phyloP scores from a whole-genome alignment of 1,140 invertebrate genomes.

The Nasonia longicornis region DNA sequence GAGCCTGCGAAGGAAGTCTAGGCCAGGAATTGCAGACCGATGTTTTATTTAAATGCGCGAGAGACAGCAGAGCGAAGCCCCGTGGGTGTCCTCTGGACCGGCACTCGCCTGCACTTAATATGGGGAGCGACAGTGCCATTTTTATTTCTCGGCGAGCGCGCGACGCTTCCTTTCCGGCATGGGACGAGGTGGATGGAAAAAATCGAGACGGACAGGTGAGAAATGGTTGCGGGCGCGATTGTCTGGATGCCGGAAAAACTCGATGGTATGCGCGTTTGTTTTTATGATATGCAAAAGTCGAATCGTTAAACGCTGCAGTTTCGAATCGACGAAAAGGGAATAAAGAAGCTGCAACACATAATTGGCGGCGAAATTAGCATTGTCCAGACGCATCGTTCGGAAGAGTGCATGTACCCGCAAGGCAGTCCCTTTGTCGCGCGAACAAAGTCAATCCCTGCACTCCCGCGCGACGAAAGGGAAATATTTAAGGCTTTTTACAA shows the following conservation, averaged over 20 bases:
- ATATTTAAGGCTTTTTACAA: conserved; percentile 25
- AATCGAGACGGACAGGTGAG: conserved; percentile 38
- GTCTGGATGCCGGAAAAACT: background rate
- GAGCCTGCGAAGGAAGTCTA: conserved; percentile 25
- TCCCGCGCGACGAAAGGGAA: conserved; percentile 1
- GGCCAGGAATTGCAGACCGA: conserved; percentile 38
- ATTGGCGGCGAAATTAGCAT: conserved; percentile 7
- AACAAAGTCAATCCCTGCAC: conserved; percentile 9
- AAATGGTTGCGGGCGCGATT: conserved; percentile 19
- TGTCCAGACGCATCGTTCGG: conserved; percentile 22
- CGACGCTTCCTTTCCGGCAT: conserved; percentile 28
- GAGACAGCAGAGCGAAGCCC: conserved; percentile 37
- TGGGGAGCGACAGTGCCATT: conserved; percentile 49
- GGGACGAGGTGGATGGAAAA: background rate
- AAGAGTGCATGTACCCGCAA: conserved; percentile 16
- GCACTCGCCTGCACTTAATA: conserved; percentile 49
- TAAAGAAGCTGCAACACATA: background rate
- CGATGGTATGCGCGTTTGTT: no score
- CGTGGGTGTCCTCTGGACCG: conserved; percentile 47
- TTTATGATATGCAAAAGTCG: no score
- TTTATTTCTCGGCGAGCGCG: conserved; percentile 45
- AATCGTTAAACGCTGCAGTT: no score
- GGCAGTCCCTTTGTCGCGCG: conserved; percentile 14
- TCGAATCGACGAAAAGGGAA: background rate
- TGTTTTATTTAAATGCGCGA: conserved; percentile 53